Conservation (phyloP, 2,888 invertebrate genomes). For the Sympetrum striolatum region DNA sequence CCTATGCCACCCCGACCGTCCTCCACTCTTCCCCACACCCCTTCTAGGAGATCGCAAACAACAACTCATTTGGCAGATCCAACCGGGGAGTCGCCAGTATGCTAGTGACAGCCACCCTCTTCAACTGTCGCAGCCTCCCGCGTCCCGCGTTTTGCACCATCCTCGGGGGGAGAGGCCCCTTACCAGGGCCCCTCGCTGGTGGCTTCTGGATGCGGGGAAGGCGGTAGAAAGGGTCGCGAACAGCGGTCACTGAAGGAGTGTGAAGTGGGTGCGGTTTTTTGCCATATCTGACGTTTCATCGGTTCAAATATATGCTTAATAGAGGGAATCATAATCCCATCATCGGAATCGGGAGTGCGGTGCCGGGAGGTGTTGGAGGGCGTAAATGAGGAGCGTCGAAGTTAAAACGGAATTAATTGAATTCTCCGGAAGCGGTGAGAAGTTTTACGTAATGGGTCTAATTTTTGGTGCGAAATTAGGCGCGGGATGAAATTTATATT, state of each 20-base stretch:
- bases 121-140: neutral
- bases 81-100: neutral
- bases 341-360: neutral
- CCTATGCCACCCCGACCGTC: neutral
- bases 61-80: constrained; percentile 18
- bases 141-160: neutral
- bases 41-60: neutral
- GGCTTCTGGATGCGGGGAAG: neutral
- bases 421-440: too few species aligned
- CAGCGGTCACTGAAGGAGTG: neutral
- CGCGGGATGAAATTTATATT: too few species aligned
- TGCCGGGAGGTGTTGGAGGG: too few species aligned
- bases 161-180: neutral
- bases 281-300: neutral
- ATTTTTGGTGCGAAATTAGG: too few species aligned
- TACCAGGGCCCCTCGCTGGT: neutral
- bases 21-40: neutral
- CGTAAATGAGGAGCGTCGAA: too few species aligned
- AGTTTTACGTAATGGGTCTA: too few species aligned
- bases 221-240: neutral
- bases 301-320: neutral
- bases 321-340: neutral
- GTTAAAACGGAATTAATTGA: too few species aligned
- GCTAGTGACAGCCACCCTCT: neutral
- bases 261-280: neutral